A percentile compares a stretch with the other conserved stretches of the same genome.
phyloP scores from a whole-genome alignment of 2,888 invertebrate species.

The Mycalesis mineus region DNA sequence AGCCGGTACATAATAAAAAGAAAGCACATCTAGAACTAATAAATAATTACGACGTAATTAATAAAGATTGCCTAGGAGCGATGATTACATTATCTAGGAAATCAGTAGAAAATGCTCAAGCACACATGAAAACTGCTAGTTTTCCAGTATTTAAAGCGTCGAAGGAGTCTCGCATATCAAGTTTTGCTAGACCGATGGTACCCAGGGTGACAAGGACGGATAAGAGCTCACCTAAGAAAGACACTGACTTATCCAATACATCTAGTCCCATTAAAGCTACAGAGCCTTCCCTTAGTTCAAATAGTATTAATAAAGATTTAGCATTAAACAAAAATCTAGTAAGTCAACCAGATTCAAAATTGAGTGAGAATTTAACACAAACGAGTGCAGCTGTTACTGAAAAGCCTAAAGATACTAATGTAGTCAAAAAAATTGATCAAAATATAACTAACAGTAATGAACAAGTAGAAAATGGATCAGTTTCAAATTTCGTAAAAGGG shows the following conservation, averaged over 20 bases:
- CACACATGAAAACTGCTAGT: slow-evolving; percentile 53
- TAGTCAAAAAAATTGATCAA: slow-evolving; percentile 3
- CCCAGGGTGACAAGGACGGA: slow-evolving; percentile 54
- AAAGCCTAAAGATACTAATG: background rate
- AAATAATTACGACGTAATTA: slow-evolving; percentile 48
- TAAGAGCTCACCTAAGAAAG: slow-evolving; percentile 63
- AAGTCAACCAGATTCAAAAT: background rate
- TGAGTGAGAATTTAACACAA: background rate
- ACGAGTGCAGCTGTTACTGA: background rate
- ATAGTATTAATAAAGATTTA: slow-evolving; percentile 8
- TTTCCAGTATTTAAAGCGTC: slow-evolving; percentile 38
- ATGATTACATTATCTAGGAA: slow-evolving; percentile 55
- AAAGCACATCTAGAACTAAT: slow-evolving; percentile 45
- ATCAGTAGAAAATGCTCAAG: slow-evolving; percentile 52
- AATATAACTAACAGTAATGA: background rate
- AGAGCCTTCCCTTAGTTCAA: slow-evolving; percentile 21
- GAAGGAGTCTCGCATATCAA: slow-evolving; percentile 44
- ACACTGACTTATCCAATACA: slow-evolving; percentile 35
- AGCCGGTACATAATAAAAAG: slow-evolving; percentile 52
- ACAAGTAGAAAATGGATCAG: background rate
- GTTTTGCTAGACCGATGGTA: slow-evolving; percentile 56
- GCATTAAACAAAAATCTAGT: background rate
- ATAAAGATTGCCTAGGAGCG: slow-evolving; percentile 62
- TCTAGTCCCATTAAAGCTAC: slow-evolving; percentile 86
- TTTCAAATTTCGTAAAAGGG: background rate